A percentile compares a stretch with the other conserved stretches of the same genome.
Conservation (phyloP, 1,140 invertebrate genomes). For the Ceratina australensis region DNA sequence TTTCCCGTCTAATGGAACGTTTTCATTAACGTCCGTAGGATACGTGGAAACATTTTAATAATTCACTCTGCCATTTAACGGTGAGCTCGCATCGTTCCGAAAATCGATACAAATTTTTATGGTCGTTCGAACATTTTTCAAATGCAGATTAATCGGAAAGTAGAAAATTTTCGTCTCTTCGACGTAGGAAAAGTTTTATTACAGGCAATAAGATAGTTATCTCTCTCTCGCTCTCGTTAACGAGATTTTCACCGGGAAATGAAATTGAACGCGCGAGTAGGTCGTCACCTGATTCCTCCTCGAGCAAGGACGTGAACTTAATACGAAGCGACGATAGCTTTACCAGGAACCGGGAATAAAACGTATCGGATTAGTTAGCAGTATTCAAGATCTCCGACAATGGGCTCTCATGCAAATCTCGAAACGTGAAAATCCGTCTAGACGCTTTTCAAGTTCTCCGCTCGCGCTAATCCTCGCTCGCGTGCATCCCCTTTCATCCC, state of each 20-base stretch:
- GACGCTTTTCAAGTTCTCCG: background rate
- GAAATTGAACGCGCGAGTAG: background rate
- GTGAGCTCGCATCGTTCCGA: too few species aligned
- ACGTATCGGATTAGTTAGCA: conserved; percentile 10
- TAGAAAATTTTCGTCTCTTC: too few species aligned
- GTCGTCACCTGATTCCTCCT: background rate
- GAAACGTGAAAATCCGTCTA: background rate
- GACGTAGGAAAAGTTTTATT: too few species aligned
- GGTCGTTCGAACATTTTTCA: too few species aligned
- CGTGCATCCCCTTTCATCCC: background rate
- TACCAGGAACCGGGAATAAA: background rate
- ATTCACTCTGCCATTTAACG: too few species aligned
- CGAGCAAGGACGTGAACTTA: background rate
- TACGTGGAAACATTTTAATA: too few species aligned
- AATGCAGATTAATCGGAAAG: too few species aligned
- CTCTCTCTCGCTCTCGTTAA: background rate
- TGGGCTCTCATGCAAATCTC: conserved; percentile 9
- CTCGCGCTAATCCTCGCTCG: conserved; percentile 16
- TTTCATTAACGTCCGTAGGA: background rate
- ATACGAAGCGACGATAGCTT: background rate
- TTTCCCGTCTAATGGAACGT: background rate
- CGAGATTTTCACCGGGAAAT: background rate
- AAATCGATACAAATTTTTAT: too few species aligned
- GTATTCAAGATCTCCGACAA: background rate
- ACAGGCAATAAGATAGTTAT: too few species aligned